Evolutionary conservation across 2,888 invertebrate species (phyloP), one percentile per base, ranked within the genome.

Genomic region (Danaus chrysippus): DNA sequence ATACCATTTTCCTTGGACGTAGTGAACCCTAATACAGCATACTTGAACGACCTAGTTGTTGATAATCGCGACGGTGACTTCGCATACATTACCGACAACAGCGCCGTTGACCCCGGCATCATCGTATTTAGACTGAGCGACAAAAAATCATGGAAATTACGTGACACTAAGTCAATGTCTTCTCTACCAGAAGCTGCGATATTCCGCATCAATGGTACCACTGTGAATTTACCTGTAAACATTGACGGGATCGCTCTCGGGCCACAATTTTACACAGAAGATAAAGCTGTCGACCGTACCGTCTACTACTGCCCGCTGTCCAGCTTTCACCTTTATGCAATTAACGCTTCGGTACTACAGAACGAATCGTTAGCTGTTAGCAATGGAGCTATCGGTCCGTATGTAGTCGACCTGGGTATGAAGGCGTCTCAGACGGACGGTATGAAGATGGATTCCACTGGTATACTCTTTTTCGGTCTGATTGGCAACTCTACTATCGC

Each of bases 81-180:
- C 75, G 95, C 94, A 1, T 95, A 95, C 74, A 95, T 95, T 44
- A 94, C 94, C 0, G 95, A 95, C 80, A 94, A 93, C 73, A 93
- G 93, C 74, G 92, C 91, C 1, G 84, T 85, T 0, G 94, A 94
- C 82, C 95, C 95, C 8, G 95, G 95, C 42, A 92, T 96, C 62
- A 93, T 96, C 62, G 94, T 95, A 10, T 95, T 93, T 80, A 93
- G 94, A 1, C 82, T 93, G 49, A 86, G 88, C 63, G 92, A 94
- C 70, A 92, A 93, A 70, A 92, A 92, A 61, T 92, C 94, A 10
- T 95, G 95, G 95, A 95, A 94, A 81, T 82, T 95, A 59, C 92
- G 93, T 1, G 94, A 95, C 72, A 76, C 83, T 3, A 84, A 85
- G 52, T 93, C 94, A 1, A 95, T 95, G 95, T 84, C 82, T 56